Conservation (phyloP, 2,888 invertebrate species). For the Cetonia aurata region DNA sequence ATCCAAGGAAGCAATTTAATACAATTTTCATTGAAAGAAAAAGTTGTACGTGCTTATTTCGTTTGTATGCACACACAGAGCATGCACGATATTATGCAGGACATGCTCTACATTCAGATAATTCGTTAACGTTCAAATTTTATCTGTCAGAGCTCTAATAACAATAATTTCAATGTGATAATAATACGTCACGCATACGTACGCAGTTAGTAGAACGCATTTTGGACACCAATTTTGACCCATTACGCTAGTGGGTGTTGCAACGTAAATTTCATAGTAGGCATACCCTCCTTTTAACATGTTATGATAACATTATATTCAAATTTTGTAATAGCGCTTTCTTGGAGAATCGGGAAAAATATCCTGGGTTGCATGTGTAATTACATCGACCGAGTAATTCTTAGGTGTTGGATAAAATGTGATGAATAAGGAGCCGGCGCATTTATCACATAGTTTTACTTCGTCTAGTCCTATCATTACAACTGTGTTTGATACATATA, state of each 20-base stretch:
- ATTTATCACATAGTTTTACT: constrained; percentile 38
- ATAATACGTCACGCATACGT: constrained; percentile 22
- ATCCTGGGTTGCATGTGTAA: constrained; percentile 2
- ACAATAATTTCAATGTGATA: constrained; percentile 31
- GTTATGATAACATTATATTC: constrained; percentile 34
- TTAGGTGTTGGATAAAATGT: constrained; percentile 32
- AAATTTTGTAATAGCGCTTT: constrained; percentile 26
- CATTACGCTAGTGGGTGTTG: constrained; percentile 36
- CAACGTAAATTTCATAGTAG: constrained; percentile 12
- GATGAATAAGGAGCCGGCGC: constrained; percentile 37
- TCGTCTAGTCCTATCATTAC: constrained; percentile 17
- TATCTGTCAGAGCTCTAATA: constrained; percentile 35
- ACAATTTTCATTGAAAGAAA: constrained; percentile 1
- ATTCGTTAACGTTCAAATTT: constrained; percentile 33
- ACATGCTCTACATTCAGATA: constrained; percentile 14
- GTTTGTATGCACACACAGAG: constrained; percentile 4
- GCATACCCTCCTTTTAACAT: constrained; percentile 24
- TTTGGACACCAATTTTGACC: constrained; percentile 29
- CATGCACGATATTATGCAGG: constrained; percentile 1
- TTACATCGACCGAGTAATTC: constrained; percentile 25
- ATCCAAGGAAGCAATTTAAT: constrained; percentile 12
- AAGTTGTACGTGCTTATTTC: constrained; percentile 1
- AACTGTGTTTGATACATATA: constrained; percentile 32
- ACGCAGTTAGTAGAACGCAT: constrained; percentile 24
- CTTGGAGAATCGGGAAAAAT: constrained; percentile 1